Evolutionary conservation across 2,888 invertebrate genomes (phyloP).

Genomic region (Diogma glabrata): DNA sequence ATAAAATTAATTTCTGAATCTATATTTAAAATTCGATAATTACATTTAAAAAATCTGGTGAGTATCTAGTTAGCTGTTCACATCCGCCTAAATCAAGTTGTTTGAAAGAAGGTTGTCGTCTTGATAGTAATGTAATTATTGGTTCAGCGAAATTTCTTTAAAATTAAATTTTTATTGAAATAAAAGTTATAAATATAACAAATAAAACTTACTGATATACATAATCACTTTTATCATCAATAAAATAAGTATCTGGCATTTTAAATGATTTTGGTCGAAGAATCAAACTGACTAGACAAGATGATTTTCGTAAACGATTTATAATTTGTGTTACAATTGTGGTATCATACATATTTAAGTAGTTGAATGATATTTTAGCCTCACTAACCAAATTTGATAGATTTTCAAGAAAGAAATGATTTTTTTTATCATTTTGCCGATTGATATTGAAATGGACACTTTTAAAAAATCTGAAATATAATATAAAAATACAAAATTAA

Average conservation of each 20-base stretch:
- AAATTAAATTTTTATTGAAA: neutral
- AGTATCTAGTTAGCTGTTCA: constrained; percentile 33
- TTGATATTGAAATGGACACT: constrained; percentile 33
- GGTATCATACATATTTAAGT: constrained; percentile 32
- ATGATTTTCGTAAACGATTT: constrained; percentile 32
- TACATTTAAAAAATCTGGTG: constrained; percentile 30
- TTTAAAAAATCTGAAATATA: constrained; percentile 33
- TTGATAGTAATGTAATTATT: constrained; percentile 30
- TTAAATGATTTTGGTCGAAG: constrained; percentile 11
- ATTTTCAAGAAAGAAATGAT: constrained; percentile 31
- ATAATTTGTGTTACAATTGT: constrained; percentile 31
- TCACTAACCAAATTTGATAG: constrained; percentile 31
- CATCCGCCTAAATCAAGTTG: constrained; percentile 34
- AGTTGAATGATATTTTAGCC: constrained; percentile 32
- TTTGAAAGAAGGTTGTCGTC: constrained; percentile 29
- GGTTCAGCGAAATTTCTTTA: constrained; percentile 33
- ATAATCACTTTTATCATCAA: constrained; percentile 30
- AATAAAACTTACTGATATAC: constrained; percentile 30
- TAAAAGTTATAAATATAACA: constrained; percentile 4
- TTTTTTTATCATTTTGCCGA: constrained; percentile 31
- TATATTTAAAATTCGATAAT: neutral
- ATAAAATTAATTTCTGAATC: neutral
- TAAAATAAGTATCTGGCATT: constrained; percentile 27
- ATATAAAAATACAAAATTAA: no score
- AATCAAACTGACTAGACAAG: constrained; percentile 29